These are phyloP conservation scores for Glaucopsyche alexis DNA, from an alignment of 2,888 invertebrate genomes.

Conservation along the genomic window DNA sequence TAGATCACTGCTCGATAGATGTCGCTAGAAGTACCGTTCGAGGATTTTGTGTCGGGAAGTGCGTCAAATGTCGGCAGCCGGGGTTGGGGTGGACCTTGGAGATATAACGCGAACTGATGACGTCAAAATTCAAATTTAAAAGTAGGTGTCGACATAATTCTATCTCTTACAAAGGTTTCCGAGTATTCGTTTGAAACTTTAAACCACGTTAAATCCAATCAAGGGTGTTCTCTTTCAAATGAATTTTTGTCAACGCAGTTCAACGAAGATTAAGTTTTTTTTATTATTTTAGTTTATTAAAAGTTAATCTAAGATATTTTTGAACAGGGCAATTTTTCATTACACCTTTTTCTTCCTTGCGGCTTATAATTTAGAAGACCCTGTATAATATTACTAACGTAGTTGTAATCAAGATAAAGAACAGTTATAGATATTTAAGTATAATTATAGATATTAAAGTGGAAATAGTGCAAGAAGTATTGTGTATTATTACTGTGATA, in stretches of 20 bases:
- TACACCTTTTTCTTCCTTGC: too few species aligned
- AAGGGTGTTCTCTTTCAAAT: neutral
- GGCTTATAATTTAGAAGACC: too few species aligned
- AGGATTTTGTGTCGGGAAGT: neutral
- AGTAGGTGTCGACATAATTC: neutral
- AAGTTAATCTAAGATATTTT: too few species aligned
- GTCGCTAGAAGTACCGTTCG: neutral
- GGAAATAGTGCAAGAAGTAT: too few species aligned
- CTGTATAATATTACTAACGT: too few species aligned
- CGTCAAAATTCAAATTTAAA: constrained; percentile 14
- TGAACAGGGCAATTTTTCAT: too few species aligned
- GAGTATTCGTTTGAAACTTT: neutral
- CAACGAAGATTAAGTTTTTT: too few species aligned
- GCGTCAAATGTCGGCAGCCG: neutral
- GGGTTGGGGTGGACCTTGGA: neutral
- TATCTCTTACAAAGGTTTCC: neutral
- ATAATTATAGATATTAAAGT: too few species aligned
- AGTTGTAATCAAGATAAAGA: too few species aligned
- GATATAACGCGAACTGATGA: neutral
- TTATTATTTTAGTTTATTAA: too few species aligned
- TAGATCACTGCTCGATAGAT: neutral
- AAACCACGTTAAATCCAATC: too few species aligned
- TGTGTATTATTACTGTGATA: too few species aligned
- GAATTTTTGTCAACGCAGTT: neutral
- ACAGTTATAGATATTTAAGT: neutral